Evolutionary conservation across 1,140 invertebrate genomes (phyloP).

Genomic region (Prorops nasuta): DNA sequence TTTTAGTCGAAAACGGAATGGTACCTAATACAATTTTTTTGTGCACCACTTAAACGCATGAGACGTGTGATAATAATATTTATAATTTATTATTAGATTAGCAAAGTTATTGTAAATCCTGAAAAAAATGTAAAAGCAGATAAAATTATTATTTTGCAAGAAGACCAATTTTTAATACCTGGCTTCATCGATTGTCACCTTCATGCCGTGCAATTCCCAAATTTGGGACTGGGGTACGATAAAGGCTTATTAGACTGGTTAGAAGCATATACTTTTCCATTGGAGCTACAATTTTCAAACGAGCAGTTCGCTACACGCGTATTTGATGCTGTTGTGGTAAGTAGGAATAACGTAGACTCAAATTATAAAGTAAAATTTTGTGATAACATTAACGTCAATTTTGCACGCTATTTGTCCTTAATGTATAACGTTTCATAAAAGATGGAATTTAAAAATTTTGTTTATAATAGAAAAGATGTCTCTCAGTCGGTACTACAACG

Average conservation of each 20-base stretch:
- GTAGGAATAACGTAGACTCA: conserved; percentile 37
- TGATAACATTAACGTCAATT: background rate
- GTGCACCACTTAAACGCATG: too few species aligned
- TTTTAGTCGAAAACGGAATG: conserved; percentile 52
- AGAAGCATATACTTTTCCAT: conserved; percentile 81
- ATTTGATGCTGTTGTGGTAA: conserved; percentile 79
- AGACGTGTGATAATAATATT: conserved; percentile 6
- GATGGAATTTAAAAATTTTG: conserved; percentile 18
- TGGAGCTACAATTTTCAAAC: conserved; percentile 74
- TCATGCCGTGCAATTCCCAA: conserved; percentile 85
- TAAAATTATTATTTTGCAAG: conserved; percentile 47
- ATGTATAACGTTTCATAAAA: too few species aligned
- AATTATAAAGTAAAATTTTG: conserved; percentile 1
- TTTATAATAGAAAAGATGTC: conserved; percentile 63
- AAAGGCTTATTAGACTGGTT: conserved; percentile 81
- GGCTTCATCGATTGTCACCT: conserved; percentile 88
- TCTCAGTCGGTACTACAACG: conserved; percentile 80
- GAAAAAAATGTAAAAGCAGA: conserved; percentile 30
- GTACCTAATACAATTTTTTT: conserved; percentile 31
- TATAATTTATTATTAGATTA: conserved; percentile 29
- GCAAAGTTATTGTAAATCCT: conserved; percentile 18
- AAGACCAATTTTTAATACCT: conserved; percentile 76
- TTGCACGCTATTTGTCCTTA: conserved; percentile 8
- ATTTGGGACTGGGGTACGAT: conserved; percentile 79
- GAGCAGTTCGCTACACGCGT: conserved; percentile 67